Conservation (phyloP, 2,113 vertebrate genomes). For the Leucopsar rothschildi region DNA sequence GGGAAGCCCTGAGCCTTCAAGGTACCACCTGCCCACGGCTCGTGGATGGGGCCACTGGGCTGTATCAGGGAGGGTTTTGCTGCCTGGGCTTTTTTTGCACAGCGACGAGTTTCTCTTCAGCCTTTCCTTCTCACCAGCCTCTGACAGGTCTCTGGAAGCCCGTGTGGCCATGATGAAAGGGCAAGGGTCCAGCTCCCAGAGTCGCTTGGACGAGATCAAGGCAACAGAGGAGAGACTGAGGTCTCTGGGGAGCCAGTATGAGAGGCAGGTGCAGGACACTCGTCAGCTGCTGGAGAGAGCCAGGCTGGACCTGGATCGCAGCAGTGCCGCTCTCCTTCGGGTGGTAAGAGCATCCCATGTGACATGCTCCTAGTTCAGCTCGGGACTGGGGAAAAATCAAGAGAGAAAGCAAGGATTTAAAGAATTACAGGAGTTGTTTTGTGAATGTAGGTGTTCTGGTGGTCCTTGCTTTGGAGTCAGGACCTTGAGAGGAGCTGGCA, state of each 20-base stretch:
- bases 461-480: neutral
- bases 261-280: constrained; percentile 63
- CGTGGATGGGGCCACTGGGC: neutral
- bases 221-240: neutral
- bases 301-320: constrained; percentile 70
- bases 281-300: constrained; percentile 69
- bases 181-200: constrained; percentile 55
- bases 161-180: constrained; percentile 70
- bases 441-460: neutral
- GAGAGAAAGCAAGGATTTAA: neutral
- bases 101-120: neutral
- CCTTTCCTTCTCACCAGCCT: constrained; percentile 51
- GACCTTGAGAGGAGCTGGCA: neutral
- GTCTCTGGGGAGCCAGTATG: constrained; percentile 61
- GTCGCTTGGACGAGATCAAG: constrained; percentile 68
- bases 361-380: rapidly evolving
- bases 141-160: constrained; percentile 69
- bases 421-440: neutral
- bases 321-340: constrained; percentile 37
- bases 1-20: constrained; percentile 66
- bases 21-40: constrained; percentile 22
- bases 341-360: constrained; percentile 58
- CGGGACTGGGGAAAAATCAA: neutral
- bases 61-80: neutral
- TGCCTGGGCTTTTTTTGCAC: neutral